Percentiles rank a stretch among this genome's conserved stretches.
Conservation (phyloP, 2,888 invertebrate species). For the Chloroclystis v-ata region DNA sequence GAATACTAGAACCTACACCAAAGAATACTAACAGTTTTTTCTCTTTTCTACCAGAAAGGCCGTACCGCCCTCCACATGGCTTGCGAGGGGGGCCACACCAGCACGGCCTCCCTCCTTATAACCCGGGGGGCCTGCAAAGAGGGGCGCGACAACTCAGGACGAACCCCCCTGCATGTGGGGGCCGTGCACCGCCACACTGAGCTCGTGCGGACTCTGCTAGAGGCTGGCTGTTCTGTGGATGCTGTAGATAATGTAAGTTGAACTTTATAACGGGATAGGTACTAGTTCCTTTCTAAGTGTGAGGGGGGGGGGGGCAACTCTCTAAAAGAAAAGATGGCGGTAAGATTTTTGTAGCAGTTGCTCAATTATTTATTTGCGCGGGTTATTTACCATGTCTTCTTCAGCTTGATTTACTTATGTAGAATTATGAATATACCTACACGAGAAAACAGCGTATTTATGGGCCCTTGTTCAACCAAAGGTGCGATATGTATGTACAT, state of each 20-base stretch:
- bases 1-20: too few species aligned
- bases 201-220: conserved; percentile 83
- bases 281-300: too few species aligned
- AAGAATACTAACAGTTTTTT: background rate
- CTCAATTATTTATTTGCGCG: too few species aligned
- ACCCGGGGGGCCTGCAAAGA: conserved; percentile 81
- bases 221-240: conserved; percentile 81
- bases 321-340: too few species aligned
- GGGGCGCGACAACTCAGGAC: conserved; percentile 83
- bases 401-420: too few species aligned
- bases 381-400: too few species aligned
- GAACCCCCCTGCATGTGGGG: conserved; percentile 86
- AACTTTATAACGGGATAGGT: too few species aligned
- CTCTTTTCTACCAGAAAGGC: conserved; percentile 45
- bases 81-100: conserved; percentile 82
- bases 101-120: conserved; percentile 79
- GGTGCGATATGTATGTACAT: too few species aligned
- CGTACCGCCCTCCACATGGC: conserved; percentile 84
- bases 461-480: too few species aligned
- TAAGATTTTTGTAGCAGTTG: too few species aligned
- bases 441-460: too few species aligned
- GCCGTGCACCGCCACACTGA: conserved; percentile 86
- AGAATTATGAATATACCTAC: too few species aligned
- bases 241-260: conserved; percentile 59
- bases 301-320: background rate